These are phyloP conservation scores for Tiphia femorata DNA, from an alignment of 2,888 invertebrate species.

Conservation along the genomic window DNA sequence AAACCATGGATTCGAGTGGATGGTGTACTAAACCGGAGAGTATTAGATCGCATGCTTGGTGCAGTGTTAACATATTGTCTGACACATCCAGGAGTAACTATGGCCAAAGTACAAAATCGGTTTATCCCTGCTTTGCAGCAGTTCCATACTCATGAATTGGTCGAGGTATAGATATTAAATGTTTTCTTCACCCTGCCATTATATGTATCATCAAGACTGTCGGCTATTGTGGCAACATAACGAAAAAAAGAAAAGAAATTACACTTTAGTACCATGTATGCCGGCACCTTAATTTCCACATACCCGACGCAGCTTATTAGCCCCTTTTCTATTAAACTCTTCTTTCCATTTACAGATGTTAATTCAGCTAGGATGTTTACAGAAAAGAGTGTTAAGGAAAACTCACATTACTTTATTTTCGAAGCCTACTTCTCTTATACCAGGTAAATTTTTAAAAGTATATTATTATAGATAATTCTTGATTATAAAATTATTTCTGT, in stretches of 20 bases:
- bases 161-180: slow-evolving; percentile 72
- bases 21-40: slow-evolving; percentile 77
- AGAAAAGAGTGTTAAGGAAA: slow-evolving; percentile 64
- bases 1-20: slow-evolving; percentile 83
- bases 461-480: slow-evolving; percentile 12
- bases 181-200: slow-evolving; percentile 4
- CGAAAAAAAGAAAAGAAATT: not conserved
- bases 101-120: slow-evolving; percentile 72
- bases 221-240: too few relatives aligned
- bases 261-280: not conserved
- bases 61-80: slow-evolving; percentile 77
- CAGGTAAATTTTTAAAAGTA: slow-evolving; percentile 57
- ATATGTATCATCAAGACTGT: not conserved
- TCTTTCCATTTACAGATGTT: slow-evolving; percentile 71
- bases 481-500: slow-evolving; percentile 17
- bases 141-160: slow-evolving; percentile 74
- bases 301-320: not conserved
- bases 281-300: not conserved
- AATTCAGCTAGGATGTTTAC: slow-evolving; percentile 72
- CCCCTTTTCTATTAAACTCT: slow-evolving; percentile 38
- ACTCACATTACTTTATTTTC: slow-evolving; percentile 69
- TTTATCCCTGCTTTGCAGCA: slow-evolving; percentile 78
- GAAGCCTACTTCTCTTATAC: slow-evolving; percentile 57
- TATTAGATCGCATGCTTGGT: slow-evolving; percentile 79
- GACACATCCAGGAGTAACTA: slow-evolving; percentile 73